Evolutionary conservation across 2,888 invertebrate species (phyloP).

Genomic region (Augochlorella aurata): DNA sequence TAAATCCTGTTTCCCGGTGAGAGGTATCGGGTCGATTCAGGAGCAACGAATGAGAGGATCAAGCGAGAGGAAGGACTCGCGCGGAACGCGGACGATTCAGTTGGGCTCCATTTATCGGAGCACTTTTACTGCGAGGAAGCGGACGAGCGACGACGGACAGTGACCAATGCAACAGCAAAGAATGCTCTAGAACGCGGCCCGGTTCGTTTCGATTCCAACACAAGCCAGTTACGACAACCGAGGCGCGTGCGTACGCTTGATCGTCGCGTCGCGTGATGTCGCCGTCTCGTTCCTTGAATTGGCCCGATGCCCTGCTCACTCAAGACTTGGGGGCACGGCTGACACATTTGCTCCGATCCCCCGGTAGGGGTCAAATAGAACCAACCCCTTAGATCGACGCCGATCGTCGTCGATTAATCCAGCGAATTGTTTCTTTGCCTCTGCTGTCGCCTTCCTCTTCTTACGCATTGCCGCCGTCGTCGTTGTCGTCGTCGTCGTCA

Average conservation of each 20-base stretch:
- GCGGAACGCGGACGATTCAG: neutral
- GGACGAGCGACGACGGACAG: neutral
- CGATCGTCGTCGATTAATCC: slow-evolving; percentile 50
- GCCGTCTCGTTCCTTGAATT: slow-evolving; percentile 50
- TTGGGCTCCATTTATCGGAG: neutral
- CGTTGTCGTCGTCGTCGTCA: slow-evolving; percentile 10
- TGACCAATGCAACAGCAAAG: neutral
- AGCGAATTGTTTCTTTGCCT: slow-evolving; percentile 37
- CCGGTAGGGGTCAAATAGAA: slow-evolving; percentile 63
- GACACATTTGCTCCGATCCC: slow-evolving; percentile 60
- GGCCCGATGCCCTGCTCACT: slow-evolving; percentile 48
- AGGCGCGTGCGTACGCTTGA: slow-evolving; percentile 3
- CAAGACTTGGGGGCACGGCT: slow-evolving; percentile 57
- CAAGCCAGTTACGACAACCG: neutral
- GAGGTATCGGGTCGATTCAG: slow-evolving; percentile 30
- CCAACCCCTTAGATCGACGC: slow-evolving; percentile 25
- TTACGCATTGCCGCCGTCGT: neutral
- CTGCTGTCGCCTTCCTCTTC: neutral
- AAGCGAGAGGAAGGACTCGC: neutral
- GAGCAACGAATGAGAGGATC: neutral
- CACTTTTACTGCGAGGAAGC: neutral
- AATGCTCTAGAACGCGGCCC: slow-evolving; percentile 25
- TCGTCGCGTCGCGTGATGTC: slow-evolving; percentile 18
- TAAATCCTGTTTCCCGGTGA: slow-evolving; percentile 27
- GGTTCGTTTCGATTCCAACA: neutral